Conservation (phyloP, 2,113 vertebrate species). For the Emydocephalus ijimae region DNA sequence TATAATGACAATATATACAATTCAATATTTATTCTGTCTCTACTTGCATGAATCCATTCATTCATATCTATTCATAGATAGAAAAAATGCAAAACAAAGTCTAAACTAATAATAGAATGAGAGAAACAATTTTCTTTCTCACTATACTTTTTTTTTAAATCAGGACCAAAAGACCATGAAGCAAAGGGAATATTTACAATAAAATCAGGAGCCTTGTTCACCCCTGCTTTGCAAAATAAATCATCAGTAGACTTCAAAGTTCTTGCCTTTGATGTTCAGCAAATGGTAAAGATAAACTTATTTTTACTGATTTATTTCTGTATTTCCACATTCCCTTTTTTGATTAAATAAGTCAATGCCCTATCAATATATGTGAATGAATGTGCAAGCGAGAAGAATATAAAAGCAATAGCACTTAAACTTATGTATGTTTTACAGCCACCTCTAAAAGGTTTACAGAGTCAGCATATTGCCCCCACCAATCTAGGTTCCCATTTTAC, state of each 20-base stretch:
- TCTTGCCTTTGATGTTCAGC: slow-evolving; percentile 74
- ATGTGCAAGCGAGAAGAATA: neutral
- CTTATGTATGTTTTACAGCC: too few relatives aligned
- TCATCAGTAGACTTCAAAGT: slow-evolving; percentile 71
- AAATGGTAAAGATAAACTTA: slow-evolving; percentile 67
- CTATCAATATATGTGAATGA: neutral
- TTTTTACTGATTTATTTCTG: neutral
- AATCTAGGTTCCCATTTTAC: too few relatives aligned
- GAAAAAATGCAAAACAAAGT: neutral
- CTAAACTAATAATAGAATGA: neutral
- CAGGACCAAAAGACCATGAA: slow-evolving; percentile 29
- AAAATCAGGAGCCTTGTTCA: slow-evolving; percentile 66
- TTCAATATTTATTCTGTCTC: neutral
- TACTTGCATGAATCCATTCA: neutral
- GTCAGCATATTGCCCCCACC: too few relatives aligned
- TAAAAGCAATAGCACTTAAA: too few relatives aligned
- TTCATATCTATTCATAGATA: neutral
- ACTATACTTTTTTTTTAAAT: slow-evolving; percentile 22
- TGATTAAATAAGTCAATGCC: neutral
- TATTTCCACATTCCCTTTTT: neutral
- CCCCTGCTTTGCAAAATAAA: slow-evolving; percentile 61
- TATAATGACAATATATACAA: neutral
- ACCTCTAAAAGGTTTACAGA: too few relatives aligned
- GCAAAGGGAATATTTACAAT: slow-evolving; percentile 65
- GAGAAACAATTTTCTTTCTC: slow-evolving; percentile 17